Evolutionary conservation across 2,797 vertebrate genomes (phyloP), one percentile per base, ranked within the genome.

Genomic region (Peromyscus melanophrys): DNA sequence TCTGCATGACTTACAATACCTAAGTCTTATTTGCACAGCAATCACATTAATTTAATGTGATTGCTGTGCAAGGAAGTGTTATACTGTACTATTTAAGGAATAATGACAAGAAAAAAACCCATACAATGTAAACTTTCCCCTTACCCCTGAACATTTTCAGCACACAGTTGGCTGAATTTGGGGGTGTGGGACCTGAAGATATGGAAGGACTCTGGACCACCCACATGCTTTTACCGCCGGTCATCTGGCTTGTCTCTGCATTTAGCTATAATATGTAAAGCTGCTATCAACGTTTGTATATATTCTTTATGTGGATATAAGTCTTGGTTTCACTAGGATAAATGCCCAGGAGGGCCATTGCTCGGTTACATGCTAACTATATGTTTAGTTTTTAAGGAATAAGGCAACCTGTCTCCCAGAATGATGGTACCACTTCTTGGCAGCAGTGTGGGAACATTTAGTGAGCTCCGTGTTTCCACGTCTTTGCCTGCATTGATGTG

Each of bases 241-340:
- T 46, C 55, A 73, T 92, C 90, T 92, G 46, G 11, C 55, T 43
- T 90, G 34, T 94, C 87, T 82, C 94, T 75, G 29, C 14, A 7
- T 29, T 84, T 89, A n/a, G 27, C 75, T 89, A 6, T 81, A 82
- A 27, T 2, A 37, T 69, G 80, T 52, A 63, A 96, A 78, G 37
- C 92, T 81, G 17, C 71, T 67, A 4, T 77, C 83, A 93, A 31
- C 4, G 13, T 87, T 85, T 25, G n/a, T 23, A 0, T 81, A 6
- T 27, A 89, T 19, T 96, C 77, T 91, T 77, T 69, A 75, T 19
- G 31, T 43, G 23, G 52, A 3, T 46, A 67, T 69, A 37, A 71
- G 63, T 34, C 65, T 90, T 91, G 25, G 46, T 90, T 90, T 94
- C 76, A n/a, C 61, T 29, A 25, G 57, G 17, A 75, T n/a, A 91